These are phyloP conservation scores for Eupeodes latifasciatus DNA, from an alignment of 2,888 invertebrate genomes.

Conservation along the genomic window DNA sequence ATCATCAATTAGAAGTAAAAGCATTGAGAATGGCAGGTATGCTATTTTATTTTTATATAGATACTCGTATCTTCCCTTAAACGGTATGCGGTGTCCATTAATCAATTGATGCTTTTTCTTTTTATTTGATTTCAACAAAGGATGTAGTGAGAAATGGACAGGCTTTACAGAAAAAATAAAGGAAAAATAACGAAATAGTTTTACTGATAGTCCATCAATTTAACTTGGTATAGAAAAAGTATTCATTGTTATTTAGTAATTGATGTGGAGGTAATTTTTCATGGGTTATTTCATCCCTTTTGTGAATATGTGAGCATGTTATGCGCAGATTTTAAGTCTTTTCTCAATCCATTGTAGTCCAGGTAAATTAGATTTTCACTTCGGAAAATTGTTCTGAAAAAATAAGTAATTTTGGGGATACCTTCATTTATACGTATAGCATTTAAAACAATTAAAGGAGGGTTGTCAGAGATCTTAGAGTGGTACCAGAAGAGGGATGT, in stretches of 20 bases:
- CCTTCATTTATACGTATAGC: no score
- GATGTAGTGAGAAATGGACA: constrained; percentile 20
- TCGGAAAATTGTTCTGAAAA: no score
- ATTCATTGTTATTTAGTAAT: neutral
- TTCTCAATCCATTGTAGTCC: no score
- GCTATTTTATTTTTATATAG: constrained; percentile 29
- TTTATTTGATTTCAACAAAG: neutral
- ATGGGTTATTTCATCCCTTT: neutral
- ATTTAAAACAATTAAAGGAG: no score
- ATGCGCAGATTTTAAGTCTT: no score
- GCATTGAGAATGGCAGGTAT: constrained; percentile 24
- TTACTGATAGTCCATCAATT: constrained; percentile 12
- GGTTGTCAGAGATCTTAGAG: no score
- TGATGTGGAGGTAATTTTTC: neutral
- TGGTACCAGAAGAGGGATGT: no score
- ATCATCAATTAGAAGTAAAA: constrained; percentile 58
- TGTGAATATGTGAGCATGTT: neutral
- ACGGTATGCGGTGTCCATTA: constrained; percentile 37
- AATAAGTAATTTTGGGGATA: no score
- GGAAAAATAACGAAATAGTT: constrained; percentile 1
- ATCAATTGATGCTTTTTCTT: constrained; percentile 24
- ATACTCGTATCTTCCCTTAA: constrained; percentile 1
- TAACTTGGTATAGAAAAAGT: neutral
- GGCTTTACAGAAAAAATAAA: neutral
- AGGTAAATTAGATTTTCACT: no score